Base-by-base conservation (phyloP, 1,140 invertebrate genomes). In the Eciton burchellii region DNA sequence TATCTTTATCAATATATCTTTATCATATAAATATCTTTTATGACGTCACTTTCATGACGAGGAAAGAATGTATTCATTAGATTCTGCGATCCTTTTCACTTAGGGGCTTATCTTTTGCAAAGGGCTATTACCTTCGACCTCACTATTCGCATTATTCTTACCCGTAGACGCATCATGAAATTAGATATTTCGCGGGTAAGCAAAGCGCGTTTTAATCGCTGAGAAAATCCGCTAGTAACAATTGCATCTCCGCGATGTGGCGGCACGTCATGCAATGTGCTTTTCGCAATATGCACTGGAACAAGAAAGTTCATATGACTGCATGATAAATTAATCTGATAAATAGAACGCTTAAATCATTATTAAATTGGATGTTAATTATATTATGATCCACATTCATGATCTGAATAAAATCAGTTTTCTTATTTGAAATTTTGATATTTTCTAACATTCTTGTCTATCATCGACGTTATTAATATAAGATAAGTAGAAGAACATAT, bases 121-220 rank as follows among this genome's bases (percentile, higher is more conserved):
- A 87, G 85, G 68, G 47, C 45, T 70, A 82, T 85, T 83, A 82
- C 76, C 77, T 56, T 62, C 54, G 81, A 72, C 84, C 65, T 85
- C 84, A 70, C n/a, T n/a, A n/a, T n/a, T 82, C 73, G 16, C 82
- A n/a, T 29, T 82, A 85, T 73, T 63, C 72, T 85, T 87, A 26
- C 41, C 83, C 71, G 66, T 85, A 85, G 85, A 87, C 73, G 8
- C 49, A 35, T 79, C 63, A 68, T 35, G 74, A 79, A 70, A 62
- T 71, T 73, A 62, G 73, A 81, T 73, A 62, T 81, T 71, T 62
- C 49, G 19, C 47, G 35, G 26, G 24, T 72, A 60, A 62, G 35
- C 29, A 59, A 81, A 71, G 43, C 14, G 45, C 6, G 65, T 26
- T 57, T 63, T 52, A 63, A 60, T 52, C 59, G 63, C 24, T 76